Base-by-base conservation (phyloP, 2,888 invertebrate species). In the Netelia fuscicornis region DNA sequence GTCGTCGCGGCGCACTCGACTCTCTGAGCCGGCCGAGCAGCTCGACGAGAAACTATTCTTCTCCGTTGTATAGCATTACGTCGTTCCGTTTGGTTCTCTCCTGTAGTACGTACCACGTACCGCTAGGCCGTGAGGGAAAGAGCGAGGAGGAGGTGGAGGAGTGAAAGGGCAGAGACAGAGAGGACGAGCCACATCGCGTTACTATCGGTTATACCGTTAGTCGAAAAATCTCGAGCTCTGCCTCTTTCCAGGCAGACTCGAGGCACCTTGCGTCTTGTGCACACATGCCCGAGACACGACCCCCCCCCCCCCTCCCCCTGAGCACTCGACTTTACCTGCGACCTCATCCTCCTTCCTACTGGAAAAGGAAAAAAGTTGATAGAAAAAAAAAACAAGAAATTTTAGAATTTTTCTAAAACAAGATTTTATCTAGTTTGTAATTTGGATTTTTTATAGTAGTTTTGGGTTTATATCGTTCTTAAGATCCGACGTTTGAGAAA, bases 121-220 rank as follows among this genome's bases (percentile, higher is more conserved):
- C 84, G 84, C 84, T 84, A 84, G 62, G 78, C 75, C 65, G 75
- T 64, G 74, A 70, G 62, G 76, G 64, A 71, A 80, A 78, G 60
- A 67, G 64, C 42, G 60, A 11, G 23, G 56, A 54, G 20, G 60
- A 13, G 48, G 30, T 30, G 23, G 56, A 54, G 30, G 60, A 13
- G 37, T 37, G 37, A 37, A 17, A n/a, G 20, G 56, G 81, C 52
- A 75, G 62, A 83, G 80, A 67, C 60, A 56, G 37, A 64, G 71
- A 83, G 75, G 79, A 79, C 64, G 71, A 77, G 65, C 75, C 23
- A 68, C 52, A 78, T 83, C 74, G 82, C 87, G 82, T 86, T 86
- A 83, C 84, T 83, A 80, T 87, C 82, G 84, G 65, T 62, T 86
- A 67, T 84, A 87, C 87, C 87, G 87, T 87, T 87, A 87, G 58